Conservation (phyloP, 2,888 invertebrate genomes). For the Nymphalis polychloros region DNA sequence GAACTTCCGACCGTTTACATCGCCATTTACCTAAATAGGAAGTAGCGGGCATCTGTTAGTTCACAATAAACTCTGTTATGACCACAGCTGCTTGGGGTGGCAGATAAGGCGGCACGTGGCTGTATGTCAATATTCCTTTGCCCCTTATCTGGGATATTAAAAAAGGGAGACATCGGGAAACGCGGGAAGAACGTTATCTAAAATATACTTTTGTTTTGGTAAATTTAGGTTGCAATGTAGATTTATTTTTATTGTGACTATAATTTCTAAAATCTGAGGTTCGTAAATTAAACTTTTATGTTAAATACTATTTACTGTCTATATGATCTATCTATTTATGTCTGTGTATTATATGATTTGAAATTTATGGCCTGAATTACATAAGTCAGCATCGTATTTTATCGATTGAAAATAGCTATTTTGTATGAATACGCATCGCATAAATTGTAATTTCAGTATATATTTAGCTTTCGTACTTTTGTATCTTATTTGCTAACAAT, state of each 20-base stretch:
- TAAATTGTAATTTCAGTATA: too few species aligned
- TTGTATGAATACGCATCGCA: too few species aligned
- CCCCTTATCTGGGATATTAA: conserved; percentile 40
- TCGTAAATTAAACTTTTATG: too few species aligned
- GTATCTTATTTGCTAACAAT: too few species aligned
- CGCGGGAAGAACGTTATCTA: conserved; percentile 21
- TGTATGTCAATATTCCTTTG: conserved; percentile 40
- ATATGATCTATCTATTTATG: too few species aligned
- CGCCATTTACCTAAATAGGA: conserved; percentile 47
- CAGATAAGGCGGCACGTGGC: conserved; percentile 48
- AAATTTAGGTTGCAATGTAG: background rate
- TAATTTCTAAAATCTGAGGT: too few species aligned
- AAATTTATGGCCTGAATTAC: too few species aligned
- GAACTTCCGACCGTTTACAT: conserved; percentile 31
- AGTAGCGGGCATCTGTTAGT: conserved; percentile 48
- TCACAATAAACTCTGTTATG: conserved; percentile 48
- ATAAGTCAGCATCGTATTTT: too few species aligned
- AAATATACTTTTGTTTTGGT: conserved; percentile 20
- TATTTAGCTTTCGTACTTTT: too few species aligned
- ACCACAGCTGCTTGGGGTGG: conserved; percentile 45
- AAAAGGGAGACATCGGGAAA: conserved; percentile 20
- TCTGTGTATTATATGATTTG: too few species aligned
- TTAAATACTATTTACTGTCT: too few species aligned
- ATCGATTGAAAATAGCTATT: too few species aligned
- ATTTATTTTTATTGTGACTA: background rate